Evolutionary conservation across 2,113 vertebrate genomes (phyloP), one percentile per base, ranked within the genome.

Genomic region (Leuciscus idus): DNA sequence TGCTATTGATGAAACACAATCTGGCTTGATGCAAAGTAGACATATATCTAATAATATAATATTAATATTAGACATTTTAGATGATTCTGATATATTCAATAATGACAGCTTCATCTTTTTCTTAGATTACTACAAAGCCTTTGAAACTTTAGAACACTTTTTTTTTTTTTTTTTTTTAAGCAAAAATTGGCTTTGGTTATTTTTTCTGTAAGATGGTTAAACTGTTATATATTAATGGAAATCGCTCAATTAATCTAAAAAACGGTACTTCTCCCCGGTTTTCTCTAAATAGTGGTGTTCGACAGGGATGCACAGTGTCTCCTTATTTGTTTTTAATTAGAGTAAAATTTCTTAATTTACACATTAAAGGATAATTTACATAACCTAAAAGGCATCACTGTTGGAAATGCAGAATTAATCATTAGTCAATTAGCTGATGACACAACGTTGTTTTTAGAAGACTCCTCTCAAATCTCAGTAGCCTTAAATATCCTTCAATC

Each of bases 241-340:
- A 36, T 33, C 19, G 30, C 6, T 33, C 15, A 33, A 70, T 33
- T 1, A 33, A 66, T 4, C 0, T 70, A 39, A 70, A 33, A 4
- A 43, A 21, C 33, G 8, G 33, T 39, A 72, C 33, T 9, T 72
- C 19, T 39, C 33, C 68, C 5, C 43, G 9, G 21, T 72, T 72
- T 43, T 39, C 43, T 39, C 9, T 39, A 43, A 72, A 43, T 6
- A 1, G 36, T 21, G 68, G 19, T 11, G 68, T 72, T 72, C 15
- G 28, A 17, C 30, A 70, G 17, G 33, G 68, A 72, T 72, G 36
- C 21, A 19, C 68, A 39, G 68, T 43, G 4, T 72, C 36, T 21
- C 68, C 68, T 72, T 72, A n/a, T 33, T 43, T 72, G 36, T 26
- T 74, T 11, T n/a, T 74, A 74, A 74, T 74, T 74, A 6, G 28